Evolutionary conservation across 2,888 invertebrate species (phyloP).

Genomic region (Molanna angustata): DNA sequence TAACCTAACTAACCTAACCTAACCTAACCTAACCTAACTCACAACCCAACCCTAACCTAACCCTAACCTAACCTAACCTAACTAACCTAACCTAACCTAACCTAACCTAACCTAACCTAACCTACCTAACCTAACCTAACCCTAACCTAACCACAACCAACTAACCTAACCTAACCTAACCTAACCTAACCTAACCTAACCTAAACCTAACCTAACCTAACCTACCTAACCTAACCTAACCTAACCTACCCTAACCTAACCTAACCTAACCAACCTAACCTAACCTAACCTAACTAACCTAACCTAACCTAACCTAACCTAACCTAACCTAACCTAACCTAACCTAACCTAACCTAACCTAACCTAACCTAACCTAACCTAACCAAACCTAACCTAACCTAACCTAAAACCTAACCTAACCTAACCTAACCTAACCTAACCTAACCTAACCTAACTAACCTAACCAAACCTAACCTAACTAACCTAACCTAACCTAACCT

Average conservation of each 20-base stretch:
- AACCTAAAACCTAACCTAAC: constrained; percentile 29
- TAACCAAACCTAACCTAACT: constrained; percentile 14
- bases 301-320: constrained; percentile 25
- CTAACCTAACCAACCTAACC: constrained; percentile 16
- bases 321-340: constrained; percentile 29
- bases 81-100: constrained; percentile 30
- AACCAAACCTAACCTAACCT: constrained; percentile 30
- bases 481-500: constrained; percentile 8
- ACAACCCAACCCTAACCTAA: constrained; percentile 3
- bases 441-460: too few species aligned
- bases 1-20: constrained; percentile 5
- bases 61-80: constrained; percentile 9
- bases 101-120: too few species aligned
- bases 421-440: constrained; percentile 30
- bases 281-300: constrained; percentile 28
- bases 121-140: constrained; percentile 24
- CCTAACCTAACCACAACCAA: constrained; percentile 22
- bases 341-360: constrained; percentile 20
- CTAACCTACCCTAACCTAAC: constrained; percentile 17
- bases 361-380: constrained; percentile 31
- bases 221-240: constrained; percentile 25
- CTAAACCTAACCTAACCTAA: constrained; percentile 25
- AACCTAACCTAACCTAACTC: constrained; percentile 7
- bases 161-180: too few species aligned
- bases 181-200: constrained; percentile 19